A percentile compares a stretch with the other conserved stretches of the same genome.
phyloP scores from a whole-genome alignment of 2,113 vertebrate genomes.

The Motacilla tschutschensis region DNA sequence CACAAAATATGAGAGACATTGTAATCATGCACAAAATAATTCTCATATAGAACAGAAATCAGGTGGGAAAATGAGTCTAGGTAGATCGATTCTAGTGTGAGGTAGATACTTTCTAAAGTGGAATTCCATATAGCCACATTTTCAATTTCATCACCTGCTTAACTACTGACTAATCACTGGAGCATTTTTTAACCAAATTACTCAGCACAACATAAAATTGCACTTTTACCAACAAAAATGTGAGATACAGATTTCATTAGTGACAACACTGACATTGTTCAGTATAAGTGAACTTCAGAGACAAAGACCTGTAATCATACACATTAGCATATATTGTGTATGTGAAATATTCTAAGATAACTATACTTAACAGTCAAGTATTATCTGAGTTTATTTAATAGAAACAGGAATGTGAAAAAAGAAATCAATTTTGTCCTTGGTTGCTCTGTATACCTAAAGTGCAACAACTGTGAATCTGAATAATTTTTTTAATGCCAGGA shows the following conservation, averaged over 20 bases:
- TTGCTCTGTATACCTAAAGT: neutral
- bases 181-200: constrained; percentile 48
- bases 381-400: constrained; percentile 37
- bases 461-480: constrained; percentile 13
- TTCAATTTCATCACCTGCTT: neutral
- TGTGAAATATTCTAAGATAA: constrained; percentile 10
- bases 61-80: neutral
- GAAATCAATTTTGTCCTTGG: neutral
- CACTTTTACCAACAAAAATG: constrained; percentile 24
- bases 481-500: neutral
- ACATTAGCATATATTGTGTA: neutral
- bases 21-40: neutral
- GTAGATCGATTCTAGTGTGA: neutral
- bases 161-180: neutral
- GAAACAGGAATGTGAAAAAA: neutral
- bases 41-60: constrained; percentile 9
- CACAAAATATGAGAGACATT: neutral
- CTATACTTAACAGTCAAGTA: constrained; percentile 13
- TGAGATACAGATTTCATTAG: constrained; percentile 28
- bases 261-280: constrained; percentile 15
- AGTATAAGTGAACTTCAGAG: constrained; percentile 53
- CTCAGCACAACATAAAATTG: constrained; percentile 43
- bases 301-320: constrained; percentile 28
- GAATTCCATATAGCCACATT: neutral
- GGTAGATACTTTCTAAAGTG: neutral